Evolutionary conservation across 2,888 invertebrate species (phyloP).

Genomic region (Euzetes globulus): DNA sequence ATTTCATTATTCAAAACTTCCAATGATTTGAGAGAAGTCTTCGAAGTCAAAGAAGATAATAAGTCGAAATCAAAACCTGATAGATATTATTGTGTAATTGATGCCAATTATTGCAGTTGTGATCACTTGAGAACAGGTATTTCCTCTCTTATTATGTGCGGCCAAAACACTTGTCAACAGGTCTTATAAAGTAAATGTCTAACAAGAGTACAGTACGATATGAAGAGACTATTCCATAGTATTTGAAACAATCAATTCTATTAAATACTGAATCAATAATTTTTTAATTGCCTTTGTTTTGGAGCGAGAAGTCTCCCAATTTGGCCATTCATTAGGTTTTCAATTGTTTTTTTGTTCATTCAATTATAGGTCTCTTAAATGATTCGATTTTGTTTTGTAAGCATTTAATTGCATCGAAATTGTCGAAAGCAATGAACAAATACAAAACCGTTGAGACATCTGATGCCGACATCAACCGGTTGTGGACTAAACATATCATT

Average conservation of each 20-base stretch:
- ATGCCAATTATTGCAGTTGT: slow-evolving; percentile 27
- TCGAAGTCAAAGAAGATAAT: background rate
- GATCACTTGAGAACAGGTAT: background rate
- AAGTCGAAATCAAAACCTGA: background rate
- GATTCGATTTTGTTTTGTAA: slow-evolving; percentile 23
- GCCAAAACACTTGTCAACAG: too few relatives aligned
- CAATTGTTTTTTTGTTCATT: too few relatives aligned
- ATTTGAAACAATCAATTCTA: too few relatives aligned
- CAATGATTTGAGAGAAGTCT: background rate
- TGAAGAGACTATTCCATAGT: too few relatives aligned
- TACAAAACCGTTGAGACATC: background rate
- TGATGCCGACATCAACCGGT: background rate
- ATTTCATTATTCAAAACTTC: background rate
- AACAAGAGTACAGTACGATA: too few relatives aligned
- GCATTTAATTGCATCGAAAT: slow-evolving; percentile 28
- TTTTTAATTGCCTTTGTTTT: too few relatives aligned
- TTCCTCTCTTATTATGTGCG: too few relatives aligned
- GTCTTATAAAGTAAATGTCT: too few relatives aligned
- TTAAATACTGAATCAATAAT: too few relatives aligned
- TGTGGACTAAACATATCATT: slow-evolving; percentile 3
- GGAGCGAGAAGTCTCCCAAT: too few relatives aligned
- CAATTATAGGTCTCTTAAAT: background rate
- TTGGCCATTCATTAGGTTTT: too few relatives aligned
- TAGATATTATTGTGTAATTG: slow-evolving; percentile 19
- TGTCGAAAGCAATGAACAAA: background rate